A percentile compares a stretch with the other conserved stretches of the same genome.
Conservation (phyloP, 2,797 vertebrate species). For the Megaceryle alcyon region DNA sequence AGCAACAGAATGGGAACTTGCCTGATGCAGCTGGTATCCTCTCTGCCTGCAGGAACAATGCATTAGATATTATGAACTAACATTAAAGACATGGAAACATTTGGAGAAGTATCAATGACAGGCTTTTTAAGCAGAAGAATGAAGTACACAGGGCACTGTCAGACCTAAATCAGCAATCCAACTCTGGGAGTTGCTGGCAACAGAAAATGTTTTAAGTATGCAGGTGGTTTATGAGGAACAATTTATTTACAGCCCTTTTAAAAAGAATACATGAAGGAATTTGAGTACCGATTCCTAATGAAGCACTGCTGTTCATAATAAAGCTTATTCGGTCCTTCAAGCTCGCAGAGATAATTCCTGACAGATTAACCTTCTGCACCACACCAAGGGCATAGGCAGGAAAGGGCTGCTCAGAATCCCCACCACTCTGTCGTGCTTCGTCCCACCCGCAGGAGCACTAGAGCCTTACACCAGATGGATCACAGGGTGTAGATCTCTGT, state of each 20-base stretch:
- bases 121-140: constrained; percentile 22
- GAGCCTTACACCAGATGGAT: background rate
- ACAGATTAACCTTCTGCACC: background rate
- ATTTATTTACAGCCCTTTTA: constrained; percentile 19
- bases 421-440: rapidly evolving
- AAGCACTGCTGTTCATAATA: background rate
- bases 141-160: constrained; percentile 20
- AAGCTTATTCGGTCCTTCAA: background rate
- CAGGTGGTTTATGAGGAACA: constrained; percentile 31
- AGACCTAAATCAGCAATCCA: constrained; percentile 19
- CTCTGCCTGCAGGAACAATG: background rate
- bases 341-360: background rate
- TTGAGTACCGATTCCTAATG: background rate
- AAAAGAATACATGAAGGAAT: background rate
- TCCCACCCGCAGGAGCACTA: background rate
- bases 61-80: background rate
- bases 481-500: background rate
- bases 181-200: background rate
- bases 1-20: background rate
- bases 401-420: background rate
- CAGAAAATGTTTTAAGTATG: background rate
- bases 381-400: background rate
- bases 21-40: background rate
- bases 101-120: constrained; percentile 32
- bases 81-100: constrained; percentile 13